Evolutionary conservation across 1,140 invertebrate genomes (phyloP), one percentile per base, ranked within the genome.

Genomic region (Pseudomyrmex gracilis): DNA sequence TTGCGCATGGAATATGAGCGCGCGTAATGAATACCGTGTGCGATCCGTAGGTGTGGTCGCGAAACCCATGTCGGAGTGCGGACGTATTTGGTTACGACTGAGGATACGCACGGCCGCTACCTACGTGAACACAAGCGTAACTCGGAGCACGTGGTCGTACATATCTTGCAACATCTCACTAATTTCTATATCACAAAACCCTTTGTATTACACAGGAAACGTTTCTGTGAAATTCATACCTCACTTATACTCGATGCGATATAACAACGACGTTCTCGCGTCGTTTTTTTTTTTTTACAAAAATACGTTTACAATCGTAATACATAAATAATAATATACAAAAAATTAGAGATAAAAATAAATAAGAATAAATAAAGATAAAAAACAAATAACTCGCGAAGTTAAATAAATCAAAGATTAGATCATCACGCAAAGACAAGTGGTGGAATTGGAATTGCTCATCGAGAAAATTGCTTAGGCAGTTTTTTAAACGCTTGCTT

Each of bases 11-110:
- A 77, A 86, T 71, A 78, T 71, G 63, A 78, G 20, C 43, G 24
- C 43, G 24, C 15, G 60, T 58, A 80, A 83, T 43, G 57, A 87
- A 73, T 84, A 73, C 64, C 63, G 5, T 22, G n/a, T 47, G 45
- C 58, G 57, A 74, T 3, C 20, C 20, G 86, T 90, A 92, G 92
- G 92, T 91, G 93, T 92, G 92, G 92, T 90, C 87, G 77, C 58
- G 85, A 49, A 24, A 51, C 43, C 73, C 61, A 66, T 90, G 83
- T 66, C 63, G 77, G 74, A 78, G 63, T 85, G 82, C 82, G 85
- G 91, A 91, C 93, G 90, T 93, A 93, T 93, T 93, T 93, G 93
- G 91, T 91, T 91, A 88, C 85, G 87, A 90, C 87, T 87, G 88
- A 87, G 86, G 87, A 90, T 90, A 90, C 47, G 74, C 85, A 43